Evolutionary conservation across 2,888 invertebrate species (phyloP).

Genomic region (Agrotis segetum): DNA sequence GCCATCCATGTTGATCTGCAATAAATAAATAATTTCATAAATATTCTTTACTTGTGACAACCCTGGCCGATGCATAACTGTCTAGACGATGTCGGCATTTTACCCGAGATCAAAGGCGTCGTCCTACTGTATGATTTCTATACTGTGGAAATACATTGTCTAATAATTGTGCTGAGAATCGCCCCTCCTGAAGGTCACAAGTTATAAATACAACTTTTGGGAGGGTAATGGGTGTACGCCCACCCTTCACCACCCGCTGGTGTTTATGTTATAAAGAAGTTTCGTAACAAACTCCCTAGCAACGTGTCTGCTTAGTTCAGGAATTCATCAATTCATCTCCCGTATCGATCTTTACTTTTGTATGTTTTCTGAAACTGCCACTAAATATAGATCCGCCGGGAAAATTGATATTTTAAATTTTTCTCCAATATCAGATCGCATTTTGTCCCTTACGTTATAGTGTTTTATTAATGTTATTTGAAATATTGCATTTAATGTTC

Average conservation of each 20-base stretch:
- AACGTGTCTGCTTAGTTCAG: background rate
- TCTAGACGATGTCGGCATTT: too few relatives aligned
- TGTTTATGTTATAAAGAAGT: background rate
- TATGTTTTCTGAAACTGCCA: background rate
- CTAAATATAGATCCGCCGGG: background rate
- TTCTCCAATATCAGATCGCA: background rate
- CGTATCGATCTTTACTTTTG: background rate
- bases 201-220: conserved; percentile 9
- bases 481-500: background rate
- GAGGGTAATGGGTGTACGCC: too few relatives aligned
- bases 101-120: too few relatives aligned
- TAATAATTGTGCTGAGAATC: background rate
- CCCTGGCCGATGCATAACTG: too few relatives aligned
- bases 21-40: too few relatives aligned
- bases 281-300: background rate
- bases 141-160: conserved; percentile 8
- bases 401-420: background rate
- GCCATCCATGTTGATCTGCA: too few relatives aligned
- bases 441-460: background rate
- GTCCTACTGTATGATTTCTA: too few relatives aligned
- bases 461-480: background rate
- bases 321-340: background rate
- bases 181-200: background rate
- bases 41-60: too few relatives aligned
- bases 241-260: background rate